Percentiles rank a stretch among this genome's conserved stretches.
These are phyloP conservation scores for Ganaspis brasiliensis DNA, from an alignment of 2,888 invertebrate species.

Conservation along the genomic window DNA sequence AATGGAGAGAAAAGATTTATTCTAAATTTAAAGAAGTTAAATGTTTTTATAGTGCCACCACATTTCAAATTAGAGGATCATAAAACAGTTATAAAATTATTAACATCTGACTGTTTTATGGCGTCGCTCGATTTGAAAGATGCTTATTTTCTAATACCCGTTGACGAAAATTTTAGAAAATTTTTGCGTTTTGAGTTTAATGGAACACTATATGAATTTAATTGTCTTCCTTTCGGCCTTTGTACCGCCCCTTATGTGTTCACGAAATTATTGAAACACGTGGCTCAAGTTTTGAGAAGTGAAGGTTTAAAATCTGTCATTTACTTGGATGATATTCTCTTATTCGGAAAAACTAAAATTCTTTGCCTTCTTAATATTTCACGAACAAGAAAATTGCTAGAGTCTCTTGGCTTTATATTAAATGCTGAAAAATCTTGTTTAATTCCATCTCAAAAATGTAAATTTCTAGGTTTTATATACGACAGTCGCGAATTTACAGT, in stretches of 20 bases:
- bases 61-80: slow-evolving; percentile 57
- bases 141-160: slow-evolving; percentile 49
- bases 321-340: slow-evolving; percentile 43
- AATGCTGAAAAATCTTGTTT: slow-evolving; percentile 46
- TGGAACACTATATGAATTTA: slow-evolving; percentile 51
- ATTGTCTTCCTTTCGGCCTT: slow-evolving; percentile 56
- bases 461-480: slow-evolving; percentile 51
- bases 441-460: slow-evolving; percentile 32
- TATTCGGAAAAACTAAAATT: slow-evolving; percentile 5
- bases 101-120: slow-evolving; percentile 45
- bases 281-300: slow-evolving; percentile 37
- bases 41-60: slow-evolving; percentile 47
- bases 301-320: slow-evolving; percentile 39
- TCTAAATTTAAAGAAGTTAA: slow-evolving; percentile 49
- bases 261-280: slow-evolving; percentile 50
- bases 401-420: slow-evolving; percentile 47
- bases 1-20: too few relatives aligned
- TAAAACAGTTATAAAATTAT: slow-evolving; percentile 15
- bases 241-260: slow-evolving; percentile 52
- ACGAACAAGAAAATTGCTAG: slow-evolving; percentile 15
- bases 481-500: slow-evolving; percentile 36
- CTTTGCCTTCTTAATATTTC: slow-evolving; percentile 24
- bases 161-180: slow-evolving; percentile 45
- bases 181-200: slow-evolving; percentile 54
- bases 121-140: slow-evolving; percentile 52